Conservation (phyloP, 2,113 vertebrate species). For the Callochromis pleurospilus region DNA sequence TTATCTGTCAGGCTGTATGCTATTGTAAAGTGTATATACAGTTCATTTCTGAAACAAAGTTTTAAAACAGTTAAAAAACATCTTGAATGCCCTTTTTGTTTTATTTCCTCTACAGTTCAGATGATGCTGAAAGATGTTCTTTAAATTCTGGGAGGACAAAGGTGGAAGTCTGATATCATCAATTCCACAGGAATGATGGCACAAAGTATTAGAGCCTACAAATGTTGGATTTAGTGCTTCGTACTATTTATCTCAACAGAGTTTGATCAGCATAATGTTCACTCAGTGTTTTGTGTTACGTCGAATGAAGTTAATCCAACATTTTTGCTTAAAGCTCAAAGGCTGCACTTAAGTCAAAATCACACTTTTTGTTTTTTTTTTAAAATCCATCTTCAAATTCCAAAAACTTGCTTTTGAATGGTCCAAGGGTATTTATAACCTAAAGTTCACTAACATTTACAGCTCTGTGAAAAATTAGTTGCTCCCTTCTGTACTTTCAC, state of each 20-base stretch:
- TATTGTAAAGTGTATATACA: constrained; percentile 96
- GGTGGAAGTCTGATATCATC: background rate
- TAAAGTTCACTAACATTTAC: background rate
- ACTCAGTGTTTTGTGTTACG: background rate
- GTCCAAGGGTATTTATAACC: background rate
- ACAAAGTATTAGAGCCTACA: background rate
- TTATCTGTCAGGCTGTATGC: constrained; percentile 80
- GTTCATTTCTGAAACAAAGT: constrained; percentile 77
- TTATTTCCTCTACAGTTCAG: constrained; percentile 36
- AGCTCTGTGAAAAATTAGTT: background rate
- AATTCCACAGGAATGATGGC: background rate
- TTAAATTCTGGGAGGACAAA: background rate
- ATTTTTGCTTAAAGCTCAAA: background rate
- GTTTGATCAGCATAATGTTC: background rate
- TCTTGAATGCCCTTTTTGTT: constrained; percentile 34
- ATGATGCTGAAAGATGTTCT: background rate
- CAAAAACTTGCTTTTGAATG: background rate
- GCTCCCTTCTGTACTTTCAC: background rate
- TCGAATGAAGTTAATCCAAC: background rate
- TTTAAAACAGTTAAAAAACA: constrained; percentile 60
- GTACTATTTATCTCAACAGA: background rate
- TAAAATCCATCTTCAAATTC: rapidly evolving
- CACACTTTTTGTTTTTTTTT: background rate
- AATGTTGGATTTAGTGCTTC: background rate
- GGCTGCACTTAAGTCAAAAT: background rate